Conservation (phyloP, 1,140 invertebrate species). For the Linepithema humile region DNA sequence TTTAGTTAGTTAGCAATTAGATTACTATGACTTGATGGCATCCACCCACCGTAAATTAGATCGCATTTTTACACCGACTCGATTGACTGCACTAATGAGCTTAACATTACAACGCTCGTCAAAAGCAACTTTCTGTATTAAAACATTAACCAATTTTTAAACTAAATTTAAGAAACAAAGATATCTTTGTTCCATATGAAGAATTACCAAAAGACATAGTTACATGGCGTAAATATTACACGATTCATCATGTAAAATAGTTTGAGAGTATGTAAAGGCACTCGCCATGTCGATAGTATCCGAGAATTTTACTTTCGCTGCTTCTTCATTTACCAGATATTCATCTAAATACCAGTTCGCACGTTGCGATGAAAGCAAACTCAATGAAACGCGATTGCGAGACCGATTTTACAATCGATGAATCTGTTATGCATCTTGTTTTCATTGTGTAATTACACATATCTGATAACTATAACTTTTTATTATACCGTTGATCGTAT, state of each 20-base stretch:
- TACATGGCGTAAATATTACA: not conserved
- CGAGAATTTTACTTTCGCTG: conserved; percentile 68
- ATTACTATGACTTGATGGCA: not conserved
- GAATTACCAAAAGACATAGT: not conserved
- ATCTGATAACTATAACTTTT: not conserved
- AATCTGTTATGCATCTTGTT: not conserved
- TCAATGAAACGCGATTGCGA: not conserved
- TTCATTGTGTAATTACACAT: not conserved
- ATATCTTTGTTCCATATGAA: not conserved
- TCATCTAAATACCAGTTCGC: not conserved
- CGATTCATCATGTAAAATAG: not conserved
- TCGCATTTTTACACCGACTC: too few relatives aligned
- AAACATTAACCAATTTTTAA: too few relatives aligned
- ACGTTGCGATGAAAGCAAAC: not conserved
- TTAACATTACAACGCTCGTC: too few relatives aligned
- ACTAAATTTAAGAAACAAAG: too few relatives aligned
- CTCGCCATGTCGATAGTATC: not conserved
- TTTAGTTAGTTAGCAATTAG: not conserved
- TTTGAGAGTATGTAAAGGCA: not conserved
- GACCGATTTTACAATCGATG: not conserved
- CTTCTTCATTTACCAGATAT: conserved; percentile 21
- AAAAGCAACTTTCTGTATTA: too few relatives aligned
- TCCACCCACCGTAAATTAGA: conserved; percentile 25
- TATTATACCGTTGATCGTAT: too few relatives aligned
- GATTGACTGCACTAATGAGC: too few relatives aligned